Evolutionary conservation across 1,140 invertebrate genomes (phyloP), one percentile per base, ranked within the genome.

Genomic region (Aplysia californica): DNA sequence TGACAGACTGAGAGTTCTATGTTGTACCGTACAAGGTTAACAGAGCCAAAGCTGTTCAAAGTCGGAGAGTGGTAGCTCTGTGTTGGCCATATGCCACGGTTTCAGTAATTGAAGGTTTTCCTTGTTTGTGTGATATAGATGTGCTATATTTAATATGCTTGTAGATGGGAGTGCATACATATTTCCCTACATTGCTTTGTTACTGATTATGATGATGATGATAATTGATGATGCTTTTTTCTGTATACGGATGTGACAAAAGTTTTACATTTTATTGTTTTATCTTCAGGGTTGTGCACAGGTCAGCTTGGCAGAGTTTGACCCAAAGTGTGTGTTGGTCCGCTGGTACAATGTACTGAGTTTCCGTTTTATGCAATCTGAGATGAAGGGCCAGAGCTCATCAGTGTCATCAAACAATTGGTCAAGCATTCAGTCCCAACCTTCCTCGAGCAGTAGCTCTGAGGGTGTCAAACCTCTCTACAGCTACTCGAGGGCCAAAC

Each of bases 341-440:
- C 95, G 96, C 88, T 98, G 97, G 97, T 98, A 98, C 91, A 98
- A 98, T 87, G 94, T 98, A 71, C 91, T 98, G 20, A 96, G 95
- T 83, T 95, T 96, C 86, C 93, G 94, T 82, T 95, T 95, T 85
- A 95, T 97, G 92, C 94, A 94, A 82, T 89, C 91, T 33, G 88
- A 90, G 61, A 73, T 77, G 50, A 79, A 75, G 29, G 39, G 38
- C 50, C 70, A 72, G 35, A 50, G 55, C 20, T 2, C 38, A 3
- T 35, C 41, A 2, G 31, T 31, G 18, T 20, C 50, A 26, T 44
- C 21, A 20, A 44, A 41, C 61, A 65, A 65, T 21, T 65, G 66
- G 38, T 68, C 58, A 18, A 56, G 76, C 58, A 69, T 59, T 61
- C 68, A 74, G 41, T 79, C 73, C 41, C 71, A 79, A 36, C 75